Conservation (phyloP, 2,113 vertebrate genomes). For the Megaptera novaeangliae region DNA sequence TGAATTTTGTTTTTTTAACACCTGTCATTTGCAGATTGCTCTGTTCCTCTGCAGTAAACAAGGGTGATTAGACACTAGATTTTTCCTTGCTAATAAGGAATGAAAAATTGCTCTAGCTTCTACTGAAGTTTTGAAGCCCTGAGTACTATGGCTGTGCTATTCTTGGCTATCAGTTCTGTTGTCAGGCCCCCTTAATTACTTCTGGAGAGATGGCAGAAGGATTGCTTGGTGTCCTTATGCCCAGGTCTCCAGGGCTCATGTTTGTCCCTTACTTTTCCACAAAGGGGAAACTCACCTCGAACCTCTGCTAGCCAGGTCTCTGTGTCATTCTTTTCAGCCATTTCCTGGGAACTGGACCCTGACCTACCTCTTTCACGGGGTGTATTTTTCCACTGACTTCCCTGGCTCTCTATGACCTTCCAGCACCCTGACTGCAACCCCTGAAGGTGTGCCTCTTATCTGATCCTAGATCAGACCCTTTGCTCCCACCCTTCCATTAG, state of each 20-base stretch:
- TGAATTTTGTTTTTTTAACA: no score
- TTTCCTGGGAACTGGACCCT: background rate
- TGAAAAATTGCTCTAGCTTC: background rate
- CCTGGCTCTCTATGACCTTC: background rate
- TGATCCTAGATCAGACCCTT: background rate
- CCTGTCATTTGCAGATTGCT: background rate
- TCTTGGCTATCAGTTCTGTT: background rate
- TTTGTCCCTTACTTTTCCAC: background rate
- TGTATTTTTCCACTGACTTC: background rate
- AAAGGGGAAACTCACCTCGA: background rate
- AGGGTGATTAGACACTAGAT: background rate
- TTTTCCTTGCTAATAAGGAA: background rate
- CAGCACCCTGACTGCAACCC: background rate
- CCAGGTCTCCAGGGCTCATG: background rate
- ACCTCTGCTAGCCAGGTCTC: background rate
- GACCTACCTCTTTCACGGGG: background rate
- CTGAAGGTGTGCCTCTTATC: background rate
- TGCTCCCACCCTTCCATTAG: background rate
- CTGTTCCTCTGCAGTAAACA: background rate
- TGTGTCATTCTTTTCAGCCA: background rate
- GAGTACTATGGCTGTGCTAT: background rate
- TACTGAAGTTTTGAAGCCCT: background rate
- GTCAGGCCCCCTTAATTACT: background rate
- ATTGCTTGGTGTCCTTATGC: background rate
- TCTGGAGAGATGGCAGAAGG: background rate